Conservation (phyloP, 2,113 vertebrate species). For the Phyllostomus hastatus region DNA sequence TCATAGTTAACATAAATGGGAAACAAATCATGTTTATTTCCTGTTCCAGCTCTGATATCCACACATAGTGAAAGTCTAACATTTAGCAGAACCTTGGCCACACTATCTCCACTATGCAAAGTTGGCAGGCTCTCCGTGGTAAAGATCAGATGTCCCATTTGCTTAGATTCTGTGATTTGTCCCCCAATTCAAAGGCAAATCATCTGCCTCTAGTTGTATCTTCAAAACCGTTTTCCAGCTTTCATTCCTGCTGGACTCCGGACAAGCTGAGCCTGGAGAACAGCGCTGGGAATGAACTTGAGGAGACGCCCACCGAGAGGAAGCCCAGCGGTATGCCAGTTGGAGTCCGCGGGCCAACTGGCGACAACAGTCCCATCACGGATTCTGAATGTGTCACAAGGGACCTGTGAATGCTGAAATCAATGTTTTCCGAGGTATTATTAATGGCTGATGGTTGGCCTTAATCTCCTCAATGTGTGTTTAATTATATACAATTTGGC, state of each 20-base stretch:
- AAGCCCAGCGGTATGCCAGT: neutral
- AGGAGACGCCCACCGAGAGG: neutral
- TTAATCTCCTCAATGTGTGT: neutral
- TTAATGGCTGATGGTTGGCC: neutral
- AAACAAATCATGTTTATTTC: neutral
- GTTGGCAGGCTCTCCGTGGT: neutral
- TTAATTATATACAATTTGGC: neutral
- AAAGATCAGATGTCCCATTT: neutral
- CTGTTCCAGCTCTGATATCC: neutral
- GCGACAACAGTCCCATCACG: neutral
- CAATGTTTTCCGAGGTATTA: neutral
- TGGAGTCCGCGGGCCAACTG: neutral
- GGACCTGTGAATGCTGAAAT: neutral
- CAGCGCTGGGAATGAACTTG: rapidly evolving
- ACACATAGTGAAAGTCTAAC: neutral
- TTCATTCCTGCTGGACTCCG: neutral
- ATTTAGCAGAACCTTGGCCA: neutral
- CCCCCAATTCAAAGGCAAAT: neutral
- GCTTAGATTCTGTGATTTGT: neutral
- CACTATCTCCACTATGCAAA: neutral
- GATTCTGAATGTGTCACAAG: neutral
- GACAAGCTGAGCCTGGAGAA: neutral
- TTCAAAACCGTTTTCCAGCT: neutral
- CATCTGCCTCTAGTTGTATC: neutral
- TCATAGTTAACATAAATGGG: neutral